Evolutionary conservation across 1,140 invertebrate genomes (phyloP).

Genomic region (Augochlora pura): DNA sequence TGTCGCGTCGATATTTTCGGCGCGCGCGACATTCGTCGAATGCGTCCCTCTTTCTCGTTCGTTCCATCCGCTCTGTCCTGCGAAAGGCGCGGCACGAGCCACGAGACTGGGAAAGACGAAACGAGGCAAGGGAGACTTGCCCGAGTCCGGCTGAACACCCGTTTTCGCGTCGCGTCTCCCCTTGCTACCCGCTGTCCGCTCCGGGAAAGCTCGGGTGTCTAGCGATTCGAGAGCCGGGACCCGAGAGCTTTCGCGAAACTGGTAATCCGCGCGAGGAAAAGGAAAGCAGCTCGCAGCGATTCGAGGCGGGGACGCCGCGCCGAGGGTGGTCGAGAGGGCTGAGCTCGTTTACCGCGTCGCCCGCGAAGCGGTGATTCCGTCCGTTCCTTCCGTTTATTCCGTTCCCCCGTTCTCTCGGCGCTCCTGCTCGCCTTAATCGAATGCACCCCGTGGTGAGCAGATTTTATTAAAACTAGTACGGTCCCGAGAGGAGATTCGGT

Average conservation of each 20-base stretch:
- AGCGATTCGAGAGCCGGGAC: too few relatives aligned
- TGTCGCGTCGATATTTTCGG: constrained; percentile 30
- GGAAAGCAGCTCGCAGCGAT: not conserved
- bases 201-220: too few relatives aligned
- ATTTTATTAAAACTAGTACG: constrained; percentile 44
- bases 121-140: not conserved
- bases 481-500: not conserved
- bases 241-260: not conserved
- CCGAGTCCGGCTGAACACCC: not conserved
- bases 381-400: not conserved
- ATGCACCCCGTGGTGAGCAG: constrained; percentile 28
- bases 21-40: constrained; percentile 15
- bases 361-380: constrained; percentile 3
- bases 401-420: too few relatives aligned
- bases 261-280: not conserved
- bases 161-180: not conserved
- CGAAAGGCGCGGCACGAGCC: not conserved
- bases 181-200: too few relatives aligned
- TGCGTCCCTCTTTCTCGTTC: constrained; percentile 8
- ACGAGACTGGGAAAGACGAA: not conserved
- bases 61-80: too few relatives aligned
- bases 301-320: constrained; percentile 11
- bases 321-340: constrained; percentile 11
- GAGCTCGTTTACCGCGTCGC: constrained; percentile 35
- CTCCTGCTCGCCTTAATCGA: constrained; percentile 34